Evolutionary conservation across 2,113 vertebrate species (phyloP).

Genomic region (Promerops cafer): DNA sequence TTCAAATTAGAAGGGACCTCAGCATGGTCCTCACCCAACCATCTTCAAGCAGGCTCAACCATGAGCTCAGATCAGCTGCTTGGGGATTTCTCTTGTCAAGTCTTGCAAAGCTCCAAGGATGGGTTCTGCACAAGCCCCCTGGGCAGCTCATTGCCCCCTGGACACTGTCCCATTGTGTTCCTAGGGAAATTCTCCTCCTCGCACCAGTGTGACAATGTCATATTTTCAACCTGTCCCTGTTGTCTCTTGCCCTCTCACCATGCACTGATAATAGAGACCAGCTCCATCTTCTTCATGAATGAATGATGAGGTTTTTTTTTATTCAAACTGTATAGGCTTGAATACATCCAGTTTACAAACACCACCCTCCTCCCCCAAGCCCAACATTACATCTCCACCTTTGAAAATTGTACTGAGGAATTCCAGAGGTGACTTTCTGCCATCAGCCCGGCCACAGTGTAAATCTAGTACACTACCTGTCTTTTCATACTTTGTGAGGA

Average conservation of each 20-base stretch:
- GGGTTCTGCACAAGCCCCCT: background rate
- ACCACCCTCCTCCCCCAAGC: background rate
- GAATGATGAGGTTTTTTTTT: background rate
- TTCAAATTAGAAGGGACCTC: background rate
- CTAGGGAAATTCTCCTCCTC: background rate
- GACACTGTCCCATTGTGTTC: background rate
- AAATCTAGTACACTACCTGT: background rate
- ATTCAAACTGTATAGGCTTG: background rate
- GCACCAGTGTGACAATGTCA: background rate
- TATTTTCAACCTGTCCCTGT: background rate
- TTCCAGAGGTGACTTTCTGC: background rate
- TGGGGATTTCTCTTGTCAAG: background rate
- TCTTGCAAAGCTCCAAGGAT: background rate
- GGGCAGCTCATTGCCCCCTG: background rate
- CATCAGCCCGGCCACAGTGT: background rate
- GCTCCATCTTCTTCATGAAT: background rate
- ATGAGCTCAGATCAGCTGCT: background rate
- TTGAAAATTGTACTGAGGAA: background rate
- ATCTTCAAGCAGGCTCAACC: background rate
- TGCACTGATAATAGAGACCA: background rate
- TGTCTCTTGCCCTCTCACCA: background rate
- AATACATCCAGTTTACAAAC: background rate
- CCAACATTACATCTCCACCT: accelerated
- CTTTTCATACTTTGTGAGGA: background rate
- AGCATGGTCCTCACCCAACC: background rate